Evolutionary conservation across 2,888 invertebrate species (phyloP).

Genomic region (Pollenia angustigena): DNA sequence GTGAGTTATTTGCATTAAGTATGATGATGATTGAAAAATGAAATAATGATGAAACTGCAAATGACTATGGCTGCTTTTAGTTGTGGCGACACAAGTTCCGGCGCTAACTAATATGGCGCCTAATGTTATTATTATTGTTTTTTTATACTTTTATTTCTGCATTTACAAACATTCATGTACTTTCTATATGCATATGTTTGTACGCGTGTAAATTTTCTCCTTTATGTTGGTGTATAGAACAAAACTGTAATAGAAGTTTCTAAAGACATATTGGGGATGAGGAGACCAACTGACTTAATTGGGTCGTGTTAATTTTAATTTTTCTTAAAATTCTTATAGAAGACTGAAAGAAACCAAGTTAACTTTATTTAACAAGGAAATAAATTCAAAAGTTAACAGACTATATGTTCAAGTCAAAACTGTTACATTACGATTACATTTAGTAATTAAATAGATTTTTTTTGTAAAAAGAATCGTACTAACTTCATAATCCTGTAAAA

Average conservation of each 20-base stretch:
- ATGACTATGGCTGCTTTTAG: conserved; percentile 50
- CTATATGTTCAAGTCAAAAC: no score
- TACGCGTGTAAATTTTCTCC: neutral
- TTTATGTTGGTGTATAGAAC: conserved; percentile 16
- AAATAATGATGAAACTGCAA: conserved; percentile 62
- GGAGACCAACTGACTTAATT: conserved; percentile 54
- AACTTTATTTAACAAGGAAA: conserved; percentile 52
- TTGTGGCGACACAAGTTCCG: conserved; percentile 68
- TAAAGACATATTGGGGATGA: neutral
- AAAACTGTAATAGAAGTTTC: conserved; percentile 11
- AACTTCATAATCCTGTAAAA: no score
- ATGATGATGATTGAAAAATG: conserved; percentile 44
- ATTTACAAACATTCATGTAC: neutral
- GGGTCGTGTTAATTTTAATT: conserved; percentile 51
- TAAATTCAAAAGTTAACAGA: conserved; percentile 24
- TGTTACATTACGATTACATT: no score
- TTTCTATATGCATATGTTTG: neutral
- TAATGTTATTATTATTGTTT: conserved; percentile 50
- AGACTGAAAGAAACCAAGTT: conserved; percentile 6
- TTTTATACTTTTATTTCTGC: neutral
- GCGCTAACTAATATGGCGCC: conserved; percentile 70
- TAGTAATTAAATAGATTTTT: no score
- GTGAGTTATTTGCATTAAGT: conserved; percentile 54
- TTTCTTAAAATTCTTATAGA: conserved; percentile 27
- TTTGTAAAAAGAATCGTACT: no score